A percentile compares a stretch with the other conserved stretches of the same genome.
Evolutionary conservation across 2,797 vertebrate genomes (phyloP).

Genomic region (Amniataba percoides): DNA sequence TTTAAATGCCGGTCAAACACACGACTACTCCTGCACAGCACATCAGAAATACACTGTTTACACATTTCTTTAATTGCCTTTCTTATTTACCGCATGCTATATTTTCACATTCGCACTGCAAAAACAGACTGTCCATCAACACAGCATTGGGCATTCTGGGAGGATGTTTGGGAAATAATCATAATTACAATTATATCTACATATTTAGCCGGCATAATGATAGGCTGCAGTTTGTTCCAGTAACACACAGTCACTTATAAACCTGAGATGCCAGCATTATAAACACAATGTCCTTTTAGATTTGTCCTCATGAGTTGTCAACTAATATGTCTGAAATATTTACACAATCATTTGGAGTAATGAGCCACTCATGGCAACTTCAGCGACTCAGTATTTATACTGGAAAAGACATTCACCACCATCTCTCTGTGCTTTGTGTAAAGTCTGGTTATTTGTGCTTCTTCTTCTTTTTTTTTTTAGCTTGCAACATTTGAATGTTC

Average conservation of each 20-base stretch:
- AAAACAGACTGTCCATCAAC: slow-evolving; percentile 37
- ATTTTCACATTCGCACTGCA: slow-evolving; percentile 9
- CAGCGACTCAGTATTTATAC: slow-evolving; percentile 44
- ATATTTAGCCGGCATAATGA: slow-evolving; percentile 41
- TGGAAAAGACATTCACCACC: slow-evolving; percentile 24
- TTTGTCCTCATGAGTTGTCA: slow-evolving; percentile 41
- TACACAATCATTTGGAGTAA: slow-evolving; percentile 61
- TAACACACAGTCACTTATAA: slow-evolving; percentile 33
- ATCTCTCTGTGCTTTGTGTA: slow-evolving; percentile 35
- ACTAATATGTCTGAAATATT: slow-evolving; percentile 67
- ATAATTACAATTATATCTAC: slow-evolving; percentile 29
- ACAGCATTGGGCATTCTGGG: not conserved
- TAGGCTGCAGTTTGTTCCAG: slow-evolving; percentile 37
- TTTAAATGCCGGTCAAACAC: slow-evolving; percentile 24
- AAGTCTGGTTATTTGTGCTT: slow-evolving; percentile 27
- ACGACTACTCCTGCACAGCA: not conserved
- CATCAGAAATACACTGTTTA: slow-evolving; percentile 7
- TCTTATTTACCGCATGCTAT: not conserved
- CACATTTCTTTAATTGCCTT: not conserved
- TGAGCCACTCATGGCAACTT: slow-evolving; percentile 25
- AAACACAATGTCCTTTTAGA: slow-evolving; percentile 52
- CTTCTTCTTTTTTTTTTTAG: not conserved
- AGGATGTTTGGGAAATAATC: slow-evolving; percentile 37
- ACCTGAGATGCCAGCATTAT: slow-evolving; percentile 24
- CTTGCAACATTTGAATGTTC: not conserved